These are phyloP conservation scores for Oreochromis niloticus DNA, from an alignment of 2,113 vertebrate species.

Conservation along the genomic window DNA sequence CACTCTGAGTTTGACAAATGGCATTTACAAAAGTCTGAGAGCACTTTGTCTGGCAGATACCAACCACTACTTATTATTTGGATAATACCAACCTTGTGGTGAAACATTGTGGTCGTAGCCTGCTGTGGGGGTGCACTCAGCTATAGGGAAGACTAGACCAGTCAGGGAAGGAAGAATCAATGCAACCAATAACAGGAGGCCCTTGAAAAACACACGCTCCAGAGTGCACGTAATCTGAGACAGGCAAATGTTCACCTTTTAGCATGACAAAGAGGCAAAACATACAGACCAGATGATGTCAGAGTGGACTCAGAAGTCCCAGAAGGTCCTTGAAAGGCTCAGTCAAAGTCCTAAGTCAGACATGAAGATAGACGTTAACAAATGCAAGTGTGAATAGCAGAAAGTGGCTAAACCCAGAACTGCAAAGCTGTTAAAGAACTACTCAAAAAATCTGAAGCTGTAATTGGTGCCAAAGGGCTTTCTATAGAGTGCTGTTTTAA, in stretches of 20 bases:
- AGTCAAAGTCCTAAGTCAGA: neutral
- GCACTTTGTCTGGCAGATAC: neutral
- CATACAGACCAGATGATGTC: neutral
- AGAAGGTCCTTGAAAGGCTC: neutral
- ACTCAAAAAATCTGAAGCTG: neutral
- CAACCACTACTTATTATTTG: neutral
- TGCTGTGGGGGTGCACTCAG: neutral
- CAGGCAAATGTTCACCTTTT: neutral
- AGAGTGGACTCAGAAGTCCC: neutral
- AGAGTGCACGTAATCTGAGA: neutral
- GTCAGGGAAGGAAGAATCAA: neutral
- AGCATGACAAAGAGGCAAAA: neutral
- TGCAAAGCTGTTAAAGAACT: neutral
- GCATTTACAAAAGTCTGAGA: neutral
- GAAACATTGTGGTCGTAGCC: fast-evolving
- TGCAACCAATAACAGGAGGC: neutral
- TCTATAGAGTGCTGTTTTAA: neutral
- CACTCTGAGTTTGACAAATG: neutral
- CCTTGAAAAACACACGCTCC: neutral
- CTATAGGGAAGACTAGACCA: neutral
- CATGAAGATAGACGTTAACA: neutral
- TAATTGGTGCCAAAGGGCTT: neutral
- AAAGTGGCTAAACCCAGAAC: neutral
- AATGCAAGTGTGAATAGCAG: neutral
- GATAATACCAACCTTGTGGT: neutral